These are phyloP conservation scores for Margarornis squamiger DNA, from an alignment of 2,797 vertebrate species.

Conservation along the genomic window DNA sequence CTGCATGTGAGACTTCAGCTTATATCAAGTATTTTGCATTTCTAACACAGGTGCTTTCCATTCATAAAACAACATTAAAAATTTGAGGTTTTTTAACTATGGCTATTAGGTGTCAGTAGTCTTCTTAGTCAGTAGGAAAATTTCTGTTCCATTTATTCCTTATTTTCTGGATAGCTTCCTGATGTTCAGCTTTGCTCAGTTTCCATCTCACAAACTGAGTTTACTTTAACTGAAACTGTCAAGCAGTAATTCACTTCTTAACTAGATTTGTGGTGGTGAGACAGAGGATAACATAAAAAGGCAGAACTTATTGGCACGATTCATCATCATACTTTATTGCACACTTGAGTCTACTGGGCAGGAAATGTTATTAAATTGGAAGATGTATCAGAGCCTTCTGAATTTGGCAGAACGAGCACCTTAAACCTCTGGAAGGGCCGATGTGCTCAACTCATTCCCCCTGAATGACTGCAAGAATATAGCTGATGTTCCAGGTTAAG, in stretches of 20 bases:
- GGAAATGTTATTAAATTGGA: slow-evolving; percentile 25
- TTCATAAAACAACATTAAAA: not conserved
- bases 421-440: not conserved
- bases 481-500: not conserved
- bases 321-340: slow-evolving; percentile 16
- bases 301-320: slow-evolving; percentile 7
- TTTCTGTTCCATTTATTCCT: fast-evolving
- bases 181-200: not conserved
- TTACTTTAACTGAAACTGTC: slow-evolving; percentile 18
- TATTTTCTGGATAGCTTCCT: not conserved
- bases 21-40: not conserved
- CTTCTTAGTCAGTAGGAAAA: not conserved
- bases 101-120: not conserved
- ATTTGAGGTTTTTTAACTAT: not conserved
- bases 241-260: slow-evolving; percentile 46
- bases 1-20: not conserved
- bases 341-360: not conserved
- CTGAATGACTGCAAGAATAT: not conserved
- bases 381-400: not conserved
- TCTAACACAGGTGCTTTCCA: not conserved
- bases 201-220: slow-evolving; percentile 5
- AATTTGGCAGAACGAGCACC: not conserved
- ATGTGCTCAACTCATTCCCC: not conserved
- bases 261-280: slow-evolving; percentile 32
- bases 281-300: slow-evolving; percentile 29